These are phyloP conservation scores for Zapus hudsonius DNA, from an alignment of 2,113 vertebrate species.

Conservation along the genomic window DNA sequence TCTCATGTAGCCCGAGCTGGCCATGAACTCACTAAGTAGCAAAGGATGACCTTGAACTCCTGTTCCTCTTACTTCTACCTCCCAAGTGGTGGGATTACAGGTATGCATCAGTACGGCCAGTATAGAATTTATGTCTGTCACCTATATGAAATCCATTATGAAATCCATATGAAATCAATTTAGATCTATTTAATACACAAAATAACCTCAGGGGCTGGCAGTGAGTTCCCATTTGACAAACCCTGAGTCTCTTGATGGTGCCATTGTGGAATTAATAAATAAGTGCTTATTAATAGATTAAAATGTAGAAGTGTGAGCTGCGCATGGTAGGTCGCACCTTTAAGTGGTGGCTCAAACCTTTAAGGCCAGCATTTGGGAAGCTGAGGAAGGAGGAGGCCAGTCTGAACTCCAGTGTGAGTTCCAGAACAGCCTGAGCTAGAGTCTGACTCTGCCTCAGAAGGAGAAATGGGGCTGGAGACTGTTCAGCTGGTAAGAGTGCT, in stretches of 20 bases:
- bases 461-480: too few relatives aligned
- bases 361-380: too few relatives aligned
- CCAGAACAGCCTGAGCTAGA: too few relatives aligned
- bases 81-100: neutral
- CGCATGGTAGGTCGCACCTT: too few relatives aligned
- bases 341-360: too few relatives aligned
- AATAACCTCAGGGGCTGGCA: neutral
- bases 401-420: too few relatives aligned
- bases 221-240: neutral
- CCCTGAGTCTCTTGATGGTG: neutral
- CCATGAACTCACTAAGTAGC: neutral
- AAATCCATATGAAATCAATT: slow-evolving; percentile 12
- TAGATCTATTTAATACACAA: neutral
- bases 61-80: neutral
- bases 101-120: neutral
- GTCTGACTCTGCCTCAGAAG: too few relatives aligned
- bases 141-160: neutral
- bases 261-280: neutral
- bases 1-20: neutral
- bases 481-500: too few relatives aligned
- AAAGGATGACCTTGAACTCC: neutral
- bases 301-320: slow-evolving; percentile 32
- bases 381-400: too few relatives aligned
- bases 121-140: slow-evolving; percentile 27
- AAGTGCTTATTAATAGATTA: slow-evolving; percentile 6